phyloP scores from a whole-genome alignment of 2,797 vertebrate genomes.

The Myotis vivesi region DNA sequence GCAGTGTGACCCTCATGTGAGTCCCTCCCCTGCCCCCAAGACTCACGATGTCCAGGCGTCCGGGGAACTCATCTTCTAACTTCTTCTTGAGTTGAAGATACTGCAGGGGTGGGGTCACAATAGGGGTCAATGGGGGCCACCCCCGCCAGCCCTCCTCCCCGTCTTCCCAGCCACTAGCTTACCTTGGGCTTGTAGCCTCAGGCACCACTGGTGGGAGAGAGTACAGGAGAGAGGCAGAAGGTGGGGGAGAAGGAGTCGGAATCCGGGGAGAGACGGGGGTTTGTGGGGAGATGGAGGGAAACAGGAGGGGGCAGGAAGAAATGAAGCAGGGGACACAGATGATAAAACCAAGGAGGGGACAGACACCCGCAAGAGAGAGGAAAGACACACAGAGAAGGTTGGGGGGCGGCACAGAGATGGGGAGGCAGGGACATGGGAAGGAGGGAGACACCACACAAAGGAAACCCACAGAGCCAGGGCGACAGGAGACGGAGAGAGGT shows the following conservation, averaged over 20 bases:
- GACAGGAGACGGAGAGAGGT: rapidly evolving
- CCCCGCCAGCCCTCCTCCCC: background rate
- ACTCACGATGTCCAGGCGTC: conserved; percentile 77
- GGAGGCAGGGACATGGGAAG: background rate
- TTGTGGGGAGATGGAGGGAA: background rate
- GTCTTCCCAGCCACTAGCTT: background rate
- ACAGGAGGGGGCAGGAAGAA: background rate
- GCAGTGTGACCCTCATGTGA: rapidly evolving
- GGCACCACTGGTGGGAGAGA: conserved; percentile 56
- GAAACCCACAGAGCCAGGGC: background rate
- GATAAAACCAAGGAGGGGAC: background rate
- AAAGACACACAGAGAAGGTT: background rate
- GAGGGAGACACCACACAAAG: background rate
- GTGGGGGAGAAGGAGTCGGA: background rate
- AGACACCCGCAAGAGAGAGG: background rate
- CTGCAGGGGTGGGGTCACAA: conserved; percentile 6
- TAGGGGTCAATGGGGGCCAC: too few relatives aligned
- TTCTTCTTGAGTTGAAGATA: conserved; percentile 78
- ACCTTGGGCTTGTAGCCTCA: conserved; percentile 81
- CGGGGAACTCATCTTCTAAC: conserved; percentile 80
- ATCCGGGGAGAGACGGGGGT: background rate
- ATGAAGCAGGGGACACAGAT: background rate
- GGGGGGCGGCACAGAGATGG: rapidly evolving
- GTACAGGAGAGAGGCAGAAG: background rate
- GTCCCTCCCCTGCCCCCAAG: rapidly evolving